A percentile compares a stretch with the other conserved stretches of the same genome.
These are phyloP conservation scores for Ptilodon capucinus DNA, from an alignment of 2,888 invertebrate species.

Conservation along the genomic window DNA sequence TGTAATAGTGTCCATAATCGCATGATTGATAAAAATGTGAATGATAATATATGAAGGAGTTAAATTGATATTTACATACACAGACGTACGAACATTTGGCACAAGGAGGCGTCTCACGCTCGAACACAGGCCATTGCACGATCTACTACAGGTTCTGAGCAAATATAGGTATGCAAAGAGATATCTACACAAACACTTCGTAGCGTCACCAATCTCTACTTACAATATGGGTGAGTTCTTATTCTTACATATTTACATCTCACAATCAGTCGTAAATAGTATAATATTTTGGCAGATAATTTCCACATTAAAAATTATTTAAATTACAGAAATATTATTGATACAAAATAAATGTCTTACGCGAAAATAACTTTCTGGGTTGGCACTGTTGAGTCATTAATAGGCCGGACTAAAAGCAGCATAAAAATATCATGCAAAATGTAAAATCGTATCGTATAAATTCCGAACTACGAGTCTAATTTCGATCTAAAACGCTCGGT, in stretches of 20 bases:
- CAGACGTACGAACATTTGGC: conserved; percentile 72
- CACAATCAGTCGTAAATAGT: conserved; percentile 79
- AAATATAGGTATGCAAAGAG: conserved; percentile 79
- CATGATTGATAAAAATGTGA: conserved; percentile 48
- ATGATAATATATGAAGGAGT: conserved; percentile 49
- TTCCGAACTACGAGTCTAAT: conserved; percentile 52
- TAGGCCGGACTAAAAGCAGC: conserved; percentile 76
- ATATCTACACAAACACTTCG: conserved; percentile 72
- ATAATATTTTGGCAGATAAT: conserved; percentile 75
- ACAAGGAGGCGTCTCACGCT: conserved; percentile 75
- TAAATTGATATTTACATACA: conserved; percentile 60
- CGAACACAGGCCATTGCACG: conserved; percentile 58
- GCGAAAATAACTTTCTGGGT: conserved; percentile 54
- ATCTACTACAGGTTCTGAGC: conserved; percentile 75
- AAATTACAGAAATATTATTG: conserved; percentile 44
- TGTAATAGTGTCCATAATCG: conserved; percentile 24
- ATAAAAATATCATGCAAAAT: conserved; percentile 59
- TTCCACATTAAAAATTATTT: conserved; percentile 50
- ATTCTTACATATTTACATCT: conserved; percentile 78
- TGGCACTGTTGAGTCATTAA: conserved; percentile 68
- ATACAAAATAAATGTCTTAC: conserved; percentile 48
- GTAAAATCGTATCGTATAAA: conserved; percentile 60
- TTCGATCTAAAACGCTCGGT: conserved; percentile 32
- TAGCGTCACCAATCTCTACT: conserved; percentile 61
- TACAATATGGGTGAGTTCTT: conserved; percentile 73